Conservation (phyloP, 2,888 invertebrate species). For the Acrobasis repandana region DNA sequence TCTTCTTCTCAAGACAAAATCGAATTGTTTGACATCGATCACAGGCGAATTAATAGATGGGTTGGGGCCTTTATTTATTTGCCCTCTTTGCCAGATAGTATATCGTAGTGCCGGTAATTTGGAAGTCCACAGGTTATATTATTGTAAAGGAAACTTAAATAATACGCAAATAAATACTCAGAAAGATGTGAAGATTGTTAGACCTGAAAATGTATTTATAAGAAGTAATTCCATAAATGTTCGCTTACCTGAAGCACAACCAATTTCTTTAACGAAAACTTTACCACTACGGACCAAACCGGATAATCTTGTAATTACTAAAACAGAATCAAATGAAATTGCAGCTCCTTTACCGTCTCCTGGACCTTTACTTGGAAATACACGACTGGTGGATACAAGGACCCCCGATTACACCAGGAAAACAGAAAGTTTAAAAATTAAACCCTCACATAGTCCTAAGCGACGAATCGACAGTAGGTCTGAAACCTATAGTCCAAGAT, state of each 20-base stretch:
- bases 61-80: conserved; percentile 84
- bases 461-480: conserved; percentile 66
- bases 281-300: conserved; percentile 74
- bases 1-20: conserved; percentile 87
- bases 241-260: conserved; percentile 79
- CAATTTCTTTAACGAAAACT: conserved; percentile 60
- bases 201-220: conserved; percentile 76
- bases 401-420: conserved; percentile 70
- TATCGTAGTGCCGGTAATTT: conserved; percentile 92
- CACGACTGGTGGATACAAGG: conserved; percentile 88
- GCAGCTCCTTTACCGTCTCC: conserved; percentile 89
- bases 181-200: conserved; percentile 60
- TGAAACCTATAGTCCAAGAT: conserved; percentile 68
- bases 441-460: conserved; percentile 66
- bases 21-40: conserved; percentile 67
- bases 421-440: conserved; percentile 62
- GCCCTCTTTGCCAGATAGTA: conserved; percentile 89
- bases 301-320: conserved; percentile 80
- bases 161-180: conserved; percentile 47
- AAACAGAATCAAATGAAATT: conserved; percentile 73
- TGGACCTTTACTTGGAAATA: conserved; percentile 91
- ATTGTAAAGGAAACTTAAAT: conserved; percentile 86
- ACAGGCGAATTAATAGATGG: conserved; percentile 83
- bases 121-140: conserved; percentile 90
- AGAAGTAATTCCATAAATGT: conserved; percentile 84